phyloP scores from a whole-genome alignment of 2,113 vertebrate genomes.

The Dolichotis patagonum region DNA sequence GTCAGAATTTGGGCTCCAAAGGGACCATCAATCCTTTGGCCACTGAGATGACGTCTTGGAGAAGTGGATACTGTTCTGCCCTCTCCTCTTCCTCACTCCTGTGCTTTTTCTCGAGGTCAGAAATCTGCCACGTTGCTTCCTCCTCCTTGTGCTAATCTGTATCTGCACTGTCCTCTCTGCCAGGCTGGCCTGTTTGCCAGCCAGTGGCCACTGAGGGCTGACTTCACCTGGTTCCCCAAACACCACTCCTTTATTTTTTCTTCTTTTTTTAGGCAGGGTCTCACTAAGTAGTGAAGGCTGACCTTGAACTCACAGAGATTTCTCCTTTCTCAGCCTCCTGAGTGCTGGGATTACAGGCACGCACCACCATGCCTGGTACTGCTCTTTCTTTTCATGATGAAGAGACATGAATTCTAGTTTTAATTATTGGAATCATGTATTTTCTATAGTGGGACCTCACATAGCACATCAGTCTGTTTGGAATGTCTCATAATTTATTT shows the following conservation, averaged over 20 bases:
- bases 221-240: not conserved
- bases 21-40: not conserved
- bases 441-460: not conserved
- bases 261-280: not conserved
- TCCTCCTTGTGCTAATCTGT: not conserved
- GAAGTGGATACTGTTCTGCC: not conserved
- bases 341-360: not conserved
- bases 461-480: not conserved
- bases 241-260: not conserved
- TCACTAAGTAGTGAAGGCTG: not conserved
- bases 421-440: not conserved
- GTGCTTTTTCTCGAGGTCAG: not conserved
- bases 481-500: slow-evolving; percentile 10
- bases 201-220: not conserved
- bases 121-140: not conserved
- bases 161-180: not conserved
- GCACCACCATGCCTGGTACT: not conserved
- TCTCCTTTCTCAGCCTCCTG: not conserved
- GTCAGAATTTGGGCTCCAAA: not conserved
- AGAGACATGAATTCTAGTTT: slow-evolving; percentile 17
- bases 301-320: not conserved
- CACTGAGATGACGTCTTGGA: not conserved
- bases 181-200: rapidly evolving
- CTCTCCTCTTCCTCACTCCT: not conserved
- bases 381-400: not conserved